Evolutionary conservation across 2,888 invertebrate genomes (phyloP).

Genomic region (Hydrotaea diabolus): DNA sequence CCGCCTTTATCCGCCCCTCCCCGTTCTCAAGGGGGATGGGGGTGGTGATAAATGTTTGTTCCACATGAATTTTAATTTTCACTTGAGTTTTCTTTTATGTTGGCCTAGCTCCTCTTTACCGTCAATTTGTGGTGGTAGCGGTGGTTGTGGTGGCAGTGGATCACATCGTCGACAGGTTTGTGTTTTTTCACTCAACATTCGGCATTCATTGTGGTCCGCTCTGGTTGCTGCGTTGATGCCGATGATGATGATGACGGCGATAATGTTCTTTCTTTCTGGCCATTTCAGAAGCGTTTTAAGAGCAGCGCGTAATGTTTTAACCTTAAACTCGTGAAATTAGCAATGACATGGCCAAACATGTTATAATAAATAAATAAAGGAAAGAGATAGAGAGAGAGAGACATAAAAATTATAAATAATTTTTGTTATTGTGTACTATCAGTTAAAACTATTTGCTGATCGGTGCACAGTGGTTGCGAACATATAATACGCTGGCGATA

Average conservation of each 20-base stretch:
- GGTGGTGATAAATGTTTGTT: conserved; percentile 51
- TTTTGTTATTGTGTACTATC: no score
- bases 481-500: no score
- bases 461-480: no score
- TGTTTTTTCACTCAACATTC: not conserved
- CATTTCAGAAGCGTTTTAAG: conserved; percentile 17
- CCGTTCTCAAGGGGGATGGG: conserved; percentile 24
- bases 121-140: conserved; percentile 15
- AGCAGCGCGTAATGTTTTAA: not conserved
- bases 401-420: not conserved
- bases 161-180: conserved; percentile 11
- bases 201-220: not conserved
- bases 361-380: not conserved
- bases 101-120: conserved; percentile 8
- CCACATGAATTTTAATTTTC: conserved; percentile 43
- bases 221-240: not conserved
- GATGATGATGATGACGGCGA: not conserved
- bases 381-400: not conserved
- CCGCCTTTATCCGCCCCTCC: not conserved
- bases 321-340: conserved; percentile 39
- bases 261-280: conserved; percentile 13
- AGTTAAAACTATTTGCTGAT: no score
- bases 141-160: not conserved
- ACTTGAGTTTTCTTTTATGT: not conserved
- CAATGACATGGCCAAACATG: conserved; percentile 32